Conservation (phyloP, 2,888 invertebrate species). For the Limenitis camilla region DNA sequence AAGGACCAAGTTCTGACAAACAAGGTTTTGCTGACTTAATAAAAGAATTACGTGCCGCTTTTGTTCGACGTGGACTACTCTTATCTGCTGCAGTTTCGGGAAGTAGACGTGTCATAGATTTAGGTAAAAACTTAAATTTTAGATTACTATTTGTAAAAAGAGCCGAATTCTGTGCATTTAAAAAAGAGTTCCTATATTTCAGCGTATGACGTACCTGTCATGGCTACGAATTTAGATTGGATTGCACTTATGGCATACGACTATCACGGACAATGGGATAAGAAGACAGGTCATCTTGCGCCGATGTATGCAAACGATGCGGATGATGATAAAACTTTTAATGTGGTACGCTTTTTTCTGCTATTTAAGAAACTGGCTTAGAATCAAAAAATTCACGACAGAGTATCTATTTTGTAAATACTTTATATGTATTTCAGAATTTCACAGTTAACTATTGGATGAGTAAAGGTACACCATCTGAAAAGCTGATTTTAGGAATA, state of each 20-base stretch:
- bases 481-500: conserved; percentile 88
- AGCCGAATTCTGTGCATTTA: background rate
- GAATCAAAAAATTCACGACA: too few species aligned
- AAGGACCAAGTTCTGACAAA: conserved; percentile 87
- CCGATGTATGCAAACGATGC: conserved; percentile 87
- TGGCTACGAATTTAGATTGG: conserved; percentile 89
- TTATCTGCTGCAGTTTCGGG: conserved; percentile 91
- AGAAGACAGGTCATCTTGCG: conserved; percentile 90
- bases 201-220: conserved; percentile 83
- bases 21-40: conserved; percentile 84
- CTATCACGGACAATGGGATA: conserved; percentile 94
- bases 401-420: background rate
- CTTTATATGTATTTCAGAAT: conserved; percentile 71
- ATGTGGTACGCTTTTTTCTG: conserved; percentile 74
- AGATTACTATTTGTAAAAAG: background rate
- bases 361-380: background rate
- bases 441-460: conserved; percentile 93
- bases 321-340: conserved; percentile 83
- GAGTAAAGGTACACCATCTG: conserved; percentile 82
- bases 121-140: conserved; percentile 61
- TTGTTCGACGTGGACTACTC: conserved; percentile 80
- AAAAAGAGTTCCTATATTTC: conserved; percentile 7
- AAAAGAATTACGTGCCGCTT: conserved; percentile 81
- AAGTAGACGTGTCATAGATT: conserved; percentile 86
- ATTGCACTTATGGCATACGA: conserved; percentile 94